phyloP scores from a whole-genome alignment of 2,113 vertebrate species.

The Cercopithecus mona region DNA sequence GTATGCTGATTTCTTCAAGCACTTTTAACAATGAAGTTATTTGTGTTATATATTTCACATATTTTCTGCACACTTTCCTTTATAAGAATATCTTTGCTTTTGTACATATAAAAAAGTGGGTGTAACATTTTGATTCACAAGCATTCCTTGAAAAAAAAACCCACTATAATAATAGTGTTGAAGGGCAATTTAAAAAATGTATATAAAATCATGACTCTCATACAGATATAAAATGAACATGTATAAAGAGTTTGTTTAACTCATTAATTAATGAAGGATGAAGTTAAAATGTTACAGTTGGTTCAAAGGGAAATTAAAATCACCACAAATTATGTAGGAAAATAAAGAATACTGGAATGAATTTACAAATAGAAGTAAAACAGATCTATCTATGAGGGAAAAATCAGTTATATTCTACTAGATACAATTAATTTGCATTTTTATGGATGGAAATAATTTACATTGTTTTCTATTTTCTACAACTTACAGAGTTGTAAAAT shows the following conservation, averaged over 20 bases:
- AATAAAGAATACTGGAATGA: not conserved
- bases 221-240: not conserved
- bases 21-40: not conserved
- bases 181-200: not conserved
- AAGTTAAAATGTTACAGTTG: not conserved
- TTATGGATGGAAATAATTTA: slow-evolving; percentile 28
- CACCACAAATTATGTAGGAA: not conserved
- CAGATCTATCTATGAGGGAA: not conserved
- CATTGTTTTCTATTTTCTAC: not conserved
- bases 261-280: not conserved
- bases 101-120: not conserved
- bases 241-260: not conserved
- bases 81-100: not conserved
- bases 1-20: not conserved
- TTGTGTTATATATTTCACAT: not conserved
- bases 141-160: not conserved
- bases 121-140: not conserved
- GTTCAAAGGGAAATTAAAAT: not conserved
- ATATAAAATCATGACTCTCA: not conserved
- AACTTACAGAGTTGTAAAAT: not conserved
- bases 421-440: slow-evolving; percentile 18
- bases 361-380: not conserved
- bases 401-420: slow-evolving; percentile 9
- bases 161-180: not conserved
- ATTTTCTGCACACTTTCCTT: not conserved